These are phyloP conservation scores for Lapara coniferarum DNA, from an alignment of 2,888 invertebrate genomes.

Conservation along the genomic window DNA sequence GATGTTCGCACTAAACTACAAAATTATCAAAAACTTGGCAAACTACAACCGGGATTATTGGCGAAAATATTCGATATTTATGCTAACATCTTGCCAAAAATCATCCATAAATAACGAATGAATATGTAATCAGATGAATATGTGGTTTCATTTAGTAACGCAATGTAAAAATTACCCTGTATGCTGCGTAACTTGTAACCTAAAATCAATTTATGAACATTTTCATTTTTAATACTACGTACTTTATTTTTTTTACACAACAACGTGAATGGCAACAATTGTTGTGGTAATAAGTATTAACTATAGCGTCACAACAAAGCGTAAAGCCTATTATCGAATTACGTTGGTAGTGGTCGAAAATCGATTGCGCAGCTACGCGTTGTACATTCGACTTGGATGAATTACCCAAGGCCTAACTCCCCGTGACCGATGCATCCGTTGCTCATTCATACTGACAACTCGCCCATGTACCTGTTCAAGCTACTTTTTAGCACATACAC, in stretches of 20 bases:
- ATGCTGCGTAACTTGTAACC: too few relatives aligned
- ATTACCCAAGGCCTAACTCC: slow-evolving; percentile 69
- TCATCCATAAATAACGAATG: too few relatives aligned
- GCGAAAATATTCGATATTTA: too few relatives aligned
- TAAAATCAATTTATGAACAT: too few relatives aligned
- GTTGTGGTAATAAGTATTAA: slow-evolving; percentile 27
- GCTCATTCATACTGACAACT: slow-evolving; percentile 55
- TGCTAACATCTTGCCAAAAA: too few relatives aligned
- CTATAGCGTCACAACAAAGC: slow-evolving; percentile 25
- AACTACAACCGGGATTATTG: too few relatives aligned
- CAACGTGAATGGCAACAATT: background rate
- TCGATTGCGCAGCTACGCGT: slow-evolving; percentile 52
- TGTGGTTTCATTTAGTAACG: too few relatives aligned
- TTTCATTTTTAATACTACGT: too few relatives aligned
- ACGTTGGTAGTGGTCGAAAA: slow-evolving; percentile 22
- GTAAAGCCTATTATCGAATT: slow-evolving; percentile 15
- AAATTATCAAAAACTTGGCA: too few relatives aligned
- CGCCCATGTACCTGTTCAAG: slow-evolving; percentile 30
- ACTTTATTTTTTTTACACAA: background rate
- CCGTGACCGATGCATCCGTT: slow-evolving; percentile 70
- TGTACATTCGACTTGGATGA: slow-evolving; percentile 65
- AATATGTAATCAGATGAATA: too few relatives aligned
- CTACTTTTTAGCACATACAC: slow-evolving; percentile 3
- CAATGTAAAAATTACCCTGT: too few relatives aligned
- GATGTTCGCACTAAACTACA: too few relatives aligned